Conservation (phyloP, 1,140 invertebrate species). For the Phthorimaea operculella region DNA sequence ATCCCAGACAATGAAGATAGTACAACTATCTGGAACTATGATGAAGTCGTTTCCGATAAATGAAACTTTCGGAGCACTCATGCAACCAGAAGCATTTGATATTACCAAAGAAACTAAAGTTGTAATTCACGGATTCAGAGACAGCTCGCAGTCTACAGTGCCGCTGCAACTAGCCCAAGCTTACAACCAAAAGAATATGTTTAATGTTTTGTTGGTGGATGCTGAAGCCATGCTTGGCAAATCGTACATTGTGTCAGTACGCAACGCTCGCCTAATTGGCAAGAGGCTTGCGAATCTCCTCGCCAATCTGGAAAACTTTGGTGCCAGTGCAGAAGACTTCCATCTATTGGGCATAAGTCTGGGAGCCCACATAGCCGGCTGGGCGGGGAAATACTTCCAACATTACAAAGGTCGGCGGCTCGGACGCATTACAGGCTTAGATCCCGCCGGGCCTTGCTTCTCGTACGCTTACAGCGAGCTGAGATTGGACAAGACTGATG, state of each 20-base stretch:
- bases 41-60: slow-evolving; percentile 40
- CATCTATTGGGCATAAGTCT: slow-evolving; percentile 73
- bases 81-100: slow-evolving; percentile 39
- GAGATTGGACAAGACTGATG: slow-evolving; percentile 72
- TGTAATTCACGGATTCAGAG: slow-evolving; percentile 56
- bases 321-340: slow-evolving; percentile 59
- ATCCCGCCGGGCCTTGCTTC: slow-evolving; percentile 70
- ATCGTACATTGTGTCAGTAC: slow-evolving; percentile 48
- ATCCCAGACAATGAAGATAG: slow-evolving; percentile 54
- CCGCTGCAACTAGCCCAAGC: slow-evolving; percentile 46
- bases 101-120: slow-evolving; percentile 59
- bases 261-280: slow-evolving; percentile 59
- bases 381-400: slow-evolving; percentile 69
- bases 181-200: slow-evolving; percentile 53
- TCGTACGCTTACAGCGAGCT: slow-evolving; percentile 52
- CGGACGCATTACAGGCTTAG: slow-evolving; percentile 65
- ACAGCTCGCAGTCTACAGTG: slow-evolving; percentile 47
- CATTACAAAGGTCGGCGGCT: slow-evolving; percentile 48
- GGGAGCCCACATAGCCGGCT: slow-evolving; percentile 71
- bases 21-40: slow-evolving; percentile 31
- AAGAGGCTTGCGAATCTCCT: slow-evolving; percentile 63
- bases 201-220: slow-evolving; percentile 54
- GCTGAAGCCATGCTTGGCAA: slow-evolving; percentile 53
- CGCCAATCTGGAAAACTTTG: slow-evolving; percentile 62
- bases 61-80: slow-evolving; percentile 40